These are phyloP conservation scores for Vollenhovia emeryi DNA, from an alignment of 1,140 invertebrate species.

Conservation along the genomic window DNA sequence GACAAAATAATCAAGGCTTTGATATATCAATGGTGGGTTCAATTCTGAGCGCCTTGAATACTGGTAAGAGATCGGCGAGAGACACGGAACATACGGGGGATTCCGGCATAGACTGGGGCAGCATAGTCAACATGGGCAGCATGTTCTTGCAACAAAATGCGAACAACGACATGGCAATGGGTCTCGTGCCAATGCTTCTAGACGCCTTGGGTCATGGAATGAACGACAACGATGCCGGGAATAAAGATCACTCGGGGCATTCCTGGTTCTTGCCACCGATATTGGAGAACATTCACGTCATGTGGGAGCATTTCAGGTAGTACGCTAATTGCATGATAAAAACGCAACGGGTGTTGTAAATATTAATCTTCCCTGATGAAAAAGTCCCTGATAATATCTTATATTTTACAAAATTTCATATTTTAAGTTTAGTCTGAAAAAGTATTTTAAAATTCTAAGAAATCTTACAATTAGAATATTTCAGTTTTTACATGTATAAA, in stretches of 20 bases:
- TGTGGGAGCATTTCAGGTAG: conserved; percentile 91
- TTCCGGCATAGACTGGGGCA: conserved; percentile 85
- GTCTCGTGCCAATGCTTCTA: conserved; percentile 88
- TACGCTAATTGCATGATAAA: neutral
- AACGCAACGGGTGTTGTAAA: neutral
- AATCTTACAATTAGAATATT: too few species aligned
- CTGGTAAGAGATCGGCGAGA: conserved; percentile 74
- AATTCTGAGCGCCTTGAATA: conserved; percentile 83
- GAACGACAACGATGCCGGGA: conserved; percentile 81
- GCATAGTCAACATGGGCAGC: conserved; percentile 88
- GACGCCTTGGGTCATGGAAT: conserved; percentile 84
- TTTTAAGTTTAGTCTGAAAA: too few species aligned
- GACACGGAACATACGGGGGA: conserved; percentile 64
- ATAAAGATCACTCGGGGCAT: conserved; percentile 89
- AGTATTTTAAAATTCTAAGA: too few species aligned
- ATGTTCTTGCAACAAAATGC: conserved; percentile 85
- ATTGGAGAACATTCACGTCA: conserved; percentile 90
- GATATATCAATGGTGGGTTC: conserved; percentile 86
- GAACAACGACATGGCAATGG: conserved; percentile 87
- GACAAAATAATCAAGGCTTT: conserved; percentile 84
- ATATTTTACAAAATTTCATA: too few species aligned
- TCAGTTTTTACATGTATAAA: too few species aligned
- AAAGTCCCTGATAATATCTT: too few species aligned
- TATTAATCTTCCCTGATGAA: neutral
- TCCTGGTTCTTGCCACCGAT: conserved; percentile 90